phyloP scores from a whole-genome alignment of 2,113 vertebrate species.

The Brachyhypopomus occidentalis region DNA sequence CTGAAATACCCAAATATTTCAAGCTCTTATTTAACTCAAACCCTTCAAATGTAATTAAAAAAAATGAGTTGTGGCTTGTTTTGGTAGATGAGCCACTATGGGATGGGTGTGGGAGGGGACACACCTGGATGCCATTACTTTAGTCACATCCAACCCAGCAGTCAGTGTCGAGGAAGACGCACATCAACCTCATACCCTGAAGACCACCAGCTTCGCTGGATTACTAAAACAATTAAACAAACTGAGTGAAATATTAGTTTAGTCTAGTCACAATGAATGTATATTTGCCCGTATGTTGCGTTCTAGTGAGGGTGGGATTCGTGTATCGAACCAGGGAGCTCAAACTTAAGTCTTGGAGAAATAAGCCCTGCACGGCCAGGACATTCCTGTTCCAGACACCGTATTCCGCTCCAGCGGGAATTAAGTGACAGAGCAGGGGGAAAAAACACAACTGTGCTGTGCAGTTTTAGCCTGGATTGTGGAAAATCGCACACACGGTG shows the following conservation, averaged over 20 bases:
- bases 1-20: conserved; percentile 49
- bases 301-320: neutral
- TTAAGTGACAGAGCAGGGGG: neutral
- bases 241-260: conserved; percentile 64
- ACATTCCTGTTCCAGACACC: neutral
- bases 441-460: neutral
- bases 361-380: neutral
- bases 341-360: neutral
- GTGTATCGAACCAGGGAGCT: no score
- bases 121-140: conserved; percentile 55
- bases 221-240: conserved; percentile 61
- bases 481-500: neutral
- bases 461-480: no score
- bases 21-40: conserved; percentile 33
- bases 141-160: conserved; percentile 56
- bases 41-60: conserved; percentile 44
- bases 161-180: conserved; percentile 59
- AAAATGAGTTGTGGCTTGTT: conserved; percentile 53
- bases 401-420: neutral
- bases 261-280: conserved; percentile 50
- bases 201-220: conserved; percentile 49
- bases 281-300: neutral
- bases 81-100: conserved; percentile 48
- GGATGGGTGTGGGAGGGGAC: conserved; percentile 15
- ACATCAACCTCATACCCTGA: conserved; percentile 56